Conservation (phyloP, 2,888 invertebrate species). For the Auanema sp. region DNA sequence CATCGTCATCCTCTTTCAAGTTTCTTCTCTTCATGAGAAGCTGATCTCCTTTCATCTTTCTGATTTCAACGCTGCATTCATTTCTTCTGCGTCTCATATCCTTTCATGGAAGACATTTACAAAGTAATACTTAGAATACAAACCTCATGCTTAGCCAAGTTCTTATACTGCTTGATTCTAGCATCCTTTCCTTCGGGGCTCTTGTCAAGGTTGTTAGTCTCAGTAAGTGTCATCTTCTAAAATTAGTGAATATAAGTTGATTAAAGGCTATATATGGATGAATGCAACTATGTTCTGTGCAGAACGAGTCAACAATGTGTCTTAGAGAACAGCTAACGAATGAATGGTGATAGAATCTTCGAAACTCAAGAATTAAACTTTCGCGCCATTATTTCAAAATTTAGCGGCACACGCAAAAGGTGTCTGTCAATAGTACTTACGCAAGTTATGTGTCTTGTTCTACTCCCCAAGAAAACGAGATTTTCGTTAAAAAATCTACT, state of each 20-base stretch:
- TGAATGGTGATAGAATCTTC: background rate
- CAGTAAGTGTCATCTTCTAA: slow-evolving; percentile 26
- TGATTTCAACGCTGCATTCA: slow-evolving; percentile 84
- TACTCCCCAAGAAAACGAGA: too few species aligned
- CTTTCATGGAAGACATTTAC: slow-evolving; percentile 66
- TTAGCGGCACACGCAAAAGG: slow-evolving; percentile 6
- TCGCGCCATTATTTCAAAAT: background rate
- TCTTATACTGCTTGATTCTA: slow-evolving; percentile 57
- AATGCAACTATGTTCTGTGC: background rate
- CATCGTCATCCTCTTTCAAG: slow-evolving; percentile 37
- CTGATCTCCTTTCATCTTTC: slow-evolving; percentile 90
- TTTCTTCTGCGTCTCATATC: slow-evolving; percentile 85
- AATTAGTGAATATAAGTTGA: background rate
- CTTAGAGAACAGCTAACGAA: background rate
- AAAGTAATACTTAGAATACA: background rate
- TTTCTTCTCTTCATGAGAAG: slow-evolving; percentile 77
- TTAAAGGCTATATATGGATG: background rate
- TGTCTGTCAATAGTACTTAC: background rate
- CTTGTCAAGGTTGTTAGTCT: slow-evolving; percentile 13
- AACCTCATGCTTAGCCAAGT: slow-evolving; percentile 55
- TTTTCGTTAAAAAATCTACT: too few species aligned
- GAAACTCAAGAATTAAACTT: background rate
- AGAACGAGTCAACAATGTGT: background rate
- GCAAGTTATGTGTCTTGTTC: too few species aligned
- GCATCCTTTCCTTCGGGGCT: slow-evolving; percentile 24